Percentiles rank a stretch among this genome's conserved stretches.
These are phyloP conservation scores for Drosophila pectinifera DNA, from an alignment of 1,140 invertebrate species.

Conservation along the genomic window DNA sequence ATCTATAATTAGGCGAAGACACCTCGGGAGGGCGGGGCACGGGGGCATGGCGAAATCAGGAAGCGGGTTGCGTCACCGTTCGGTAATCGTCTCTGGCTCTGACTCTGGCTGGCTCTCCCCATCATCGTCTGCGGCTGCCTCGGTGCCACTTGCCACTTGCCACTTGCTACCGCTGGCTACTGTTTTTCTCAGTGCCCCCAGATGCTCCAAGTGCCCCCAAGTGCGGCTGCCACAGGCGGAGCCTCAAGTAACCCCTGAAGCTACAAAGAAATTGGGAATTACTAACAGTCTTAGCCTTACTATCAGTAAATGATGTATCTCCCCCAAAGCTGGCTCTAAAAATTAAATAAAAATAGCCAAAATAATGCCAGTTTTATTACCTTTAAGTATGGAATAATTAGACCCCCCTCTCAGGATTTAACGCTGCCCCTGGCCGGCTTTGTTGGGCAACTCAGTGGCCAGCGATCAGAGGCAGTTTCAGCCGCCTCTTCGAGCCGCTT, in stretches of 20 bases:
- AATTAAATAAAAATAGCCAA: neutral
- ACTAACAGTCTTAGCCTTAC: too few species aligned
- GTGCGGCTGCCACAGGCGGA: slow-evolving; percentile 1
- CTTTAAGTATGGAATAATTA: too few species aligned
- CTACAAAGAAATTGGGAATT: too few species aligned
- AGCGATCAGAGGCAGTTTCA: slow-evolving; percentile 8
- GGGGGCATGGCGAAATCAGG: slow-evolving; percentile 56
- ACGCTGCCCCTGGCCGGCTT: neutral
- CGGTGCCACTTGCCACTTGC: slow-evolving; percentile 22
- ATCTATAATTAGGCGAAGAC: slow-evolving; percentile 73
- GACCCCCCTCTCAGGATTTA: neutral
- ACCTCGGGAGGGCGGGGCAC: slow-evolving; percentile 23
- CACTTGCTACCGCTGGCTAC: slow-evolving; percentile 38
- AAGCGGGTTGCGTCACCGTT: slow-evolving; percentile 66
- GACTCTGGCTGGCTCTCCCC: too few species aligned
- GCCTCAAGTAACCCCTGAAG: neutral
- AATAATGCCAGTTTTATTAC: neutral
- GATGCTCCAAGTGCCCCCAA: slow-evolving; percentile 3
- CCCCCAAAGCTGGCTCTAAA: too few species aligned
- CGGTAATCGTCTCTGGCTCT: neutral
- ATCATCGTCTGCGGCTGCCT: slow-evolving; percentile 13
- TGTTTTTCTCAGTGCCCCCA: slow-evolving; percentile 14
- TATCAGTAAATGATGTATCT: too few species aligned
- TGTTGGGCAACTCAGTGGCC: slow-evolving; percentile 11
- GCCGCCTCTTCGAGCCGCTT: slow-evolving; percentile 2